Conservation (phyloP, 2,113 vertebrate species). For the Thymallus thymallus region DNA sequence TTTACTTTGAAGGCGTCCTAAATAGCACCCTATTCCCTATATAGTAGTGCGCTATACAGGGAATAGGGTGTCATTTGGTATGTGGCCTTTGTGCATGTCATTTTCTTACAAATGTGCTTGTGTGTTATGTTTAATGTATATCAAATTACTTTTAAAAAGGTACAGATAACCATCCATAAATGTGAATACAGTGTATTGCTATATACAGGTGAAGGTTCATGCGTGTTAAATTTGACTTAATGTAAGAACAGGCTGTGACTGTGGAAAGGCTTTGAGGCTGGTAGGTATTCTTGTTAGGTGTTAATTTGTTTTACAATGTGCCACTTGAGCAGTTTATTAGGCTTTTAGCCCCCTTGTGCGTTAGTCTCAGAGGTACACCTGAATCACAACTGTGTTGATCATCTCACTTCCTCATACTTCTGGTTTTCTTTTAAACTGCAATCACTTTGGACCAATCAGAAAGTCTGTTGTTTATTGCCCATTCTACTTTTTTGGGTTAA, state of each 20-base stretch:
- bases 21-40: too few species aligned
- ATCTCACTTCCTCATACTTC: constrained; percentile 3
- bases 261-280: constrained; percentile 10
- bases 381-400: constrained; percentile 15
- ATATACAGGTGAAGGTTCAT: background rate
- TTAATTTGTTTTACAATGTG: constrained; percentile 76
- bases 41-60: too few species aligned
- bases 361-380: background rate
- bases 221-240: constrained; percentile 52
- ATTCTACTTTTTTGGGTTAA: too few species aligned
- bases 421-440: background rate
- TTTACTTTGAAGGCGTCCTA: background rate
- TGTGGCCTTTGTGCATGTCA: too few species aligned
- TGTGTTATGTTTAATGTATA: too few species aligned
- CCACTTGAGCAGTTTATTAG: constrained; percentile 67
- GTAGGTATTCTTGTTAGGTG: constrained; percentile 66
- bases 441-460: background rate
- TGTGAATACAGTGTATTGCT: too few species aligned
- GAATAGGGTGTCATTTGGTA: too few species aligned
- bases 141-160: too few species aligned
- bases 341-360: constrained; percentile 53
- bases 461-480: background rate
- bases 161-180: too few species aligned
- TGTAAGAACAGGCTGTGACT: constrained; percentile 18
- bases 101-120: too few species aligned